Evolutionary conservation across 2,888 invertebrate genomes (phyloP).

Genomic region (Dynastes tityus): DNA sequence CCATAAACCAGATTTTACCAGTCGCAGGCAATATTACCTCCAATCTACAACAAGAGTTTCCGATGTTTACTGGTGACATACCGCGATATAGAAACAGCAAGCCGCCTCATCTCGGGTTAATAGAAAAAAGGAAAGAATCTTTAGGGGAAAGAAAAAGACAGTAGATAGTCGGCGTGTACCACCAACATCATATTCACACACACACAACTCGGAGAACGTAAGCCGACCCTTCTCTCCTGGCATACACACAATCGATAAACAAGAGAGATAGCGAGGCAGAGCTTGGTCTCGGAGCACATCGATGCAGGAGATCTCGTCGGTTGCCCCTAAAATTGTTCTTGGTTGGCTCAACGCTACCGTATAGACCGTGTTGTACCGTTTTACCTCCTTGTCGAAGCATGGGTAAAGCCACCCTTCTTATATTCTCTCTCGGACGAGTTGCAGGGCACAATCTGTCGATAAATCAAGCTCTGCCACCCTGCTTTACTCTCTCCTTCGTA

Average conservation of each 20-base stretch:
- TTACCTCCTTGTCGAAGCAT: constrained; percentile 8
- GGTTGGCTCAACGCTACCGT: constrained; percentile 1
- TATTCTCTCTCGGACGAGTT: constrained; percentile 2
- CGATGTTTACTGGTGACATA: constrained; percentile 4
- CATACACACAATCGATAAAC: constrained; percentile 14
- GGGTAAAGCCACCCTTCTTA: constrained; percentile 15
- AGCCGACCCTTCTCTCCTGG: background rate
- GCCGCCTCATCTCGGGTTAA: background rate
- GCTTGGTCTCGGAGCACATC: background rate
- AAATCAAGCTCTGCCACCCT: constrained; percentile 39
- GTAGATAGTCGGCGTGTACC: background rate
- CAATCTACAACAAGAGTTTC: background rate
- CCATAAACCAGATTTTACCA: no score
- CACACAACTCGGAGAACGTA: no score
- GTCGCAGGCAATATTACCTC: background rate
- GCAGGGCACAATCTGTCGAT: constrained; percentile 38
- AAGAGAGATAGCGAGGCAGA: constrained; percentile 9
- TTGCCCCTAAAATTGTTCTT: background rate
- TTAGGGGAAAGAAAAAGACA: background rate
- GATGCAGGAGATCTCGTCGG: constrained; percentile 2
- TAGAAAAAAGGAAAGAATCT: background rate
- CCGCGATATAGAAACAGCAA: constrained; percentile 11
- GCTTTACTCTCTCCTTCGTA: background rate
- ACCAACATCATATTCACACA: background rate
- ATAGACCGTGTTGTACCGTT: background rate